These are phyloP conservation scores for Meghimatium bilineatum DNA, from an alignment of 2,888 invertebrate genomes.

Conservation along the genomic window DNA sequence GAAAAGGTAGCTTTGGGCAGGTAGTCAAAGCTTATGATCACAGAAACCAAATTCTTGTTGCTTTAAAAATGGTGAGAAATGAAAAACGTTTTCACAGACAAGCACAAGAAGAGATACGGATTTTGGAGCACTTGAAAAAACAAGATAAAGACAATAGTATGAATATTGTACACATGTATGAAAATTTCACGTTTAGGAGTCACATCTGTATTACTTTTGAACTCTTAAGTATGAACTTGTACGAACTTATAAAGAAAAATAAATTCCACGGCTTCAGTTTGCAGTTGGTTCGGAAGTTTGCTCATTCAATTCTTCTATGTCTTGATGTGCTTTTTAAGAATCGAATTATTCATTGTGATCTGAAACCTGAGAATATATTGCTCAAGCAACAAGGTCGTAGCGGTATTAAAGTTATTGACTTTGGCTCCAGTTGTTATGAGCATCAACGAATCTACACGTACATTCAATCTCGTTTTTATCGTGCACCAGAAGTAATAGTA, in stretches of 20 bases:
- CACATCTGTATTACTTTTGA: slow-evolving; percentile 99
- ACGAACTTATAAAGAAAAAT: slow-evolving; percentile 99
- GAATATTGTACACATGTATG: slow-evolving; percentile 99
- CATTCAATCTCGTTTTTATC: slow-evolving; percentile 98
- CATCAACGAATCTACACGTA: slow-evolving; percentile 98
- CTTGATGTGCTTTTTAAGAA: slow-evolving; percentile 94
- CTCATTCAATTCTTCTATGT: slow-evolving; percentile 96
- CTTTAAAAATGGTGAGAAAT: slow-evolving; percentile 97
- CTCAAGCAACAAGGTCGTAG: slow-evolving; percentile 98
- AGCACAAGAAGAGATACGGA: slow-evolving; percentile 98
- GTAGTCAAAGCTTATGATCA: slow-evolving; percentile 99
- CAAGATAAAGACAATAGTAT: slow-evolving; percentile 98
- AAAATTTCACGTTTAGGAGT: slow-evolving; percentile 97
- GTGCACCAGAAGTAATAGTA: slow-evolving; percentile 96
- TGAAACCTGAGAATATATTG: slow-evolving; percentile 99
- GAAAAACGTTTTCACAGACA: slow-evolving; percentile 98
- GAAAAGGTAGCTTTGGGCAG: slow-evolving; percentile 99
- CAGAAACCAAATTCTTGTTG: slow-evolving; percentile 95
- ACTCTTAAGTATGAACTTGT: slow-evolving; percentile 95
- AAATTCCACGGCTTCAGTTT: slow-evolving; percentile 98
- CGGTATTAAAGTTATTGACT: slow-evolving; percentile 99
- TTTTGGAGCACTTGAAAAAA: slow-evolving; percentile 94
- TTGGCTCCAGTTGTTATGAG: slow-evolving; percentile 99
- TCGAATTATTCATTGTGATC: slow-evolving; percentile 99
- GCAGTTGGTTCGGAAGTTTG: slow-evolving; percentile 97